phyloP scores from a whole-genome alignment of 1,140 invertebrate species.

The Rhyzopertha dominica region DNA sequence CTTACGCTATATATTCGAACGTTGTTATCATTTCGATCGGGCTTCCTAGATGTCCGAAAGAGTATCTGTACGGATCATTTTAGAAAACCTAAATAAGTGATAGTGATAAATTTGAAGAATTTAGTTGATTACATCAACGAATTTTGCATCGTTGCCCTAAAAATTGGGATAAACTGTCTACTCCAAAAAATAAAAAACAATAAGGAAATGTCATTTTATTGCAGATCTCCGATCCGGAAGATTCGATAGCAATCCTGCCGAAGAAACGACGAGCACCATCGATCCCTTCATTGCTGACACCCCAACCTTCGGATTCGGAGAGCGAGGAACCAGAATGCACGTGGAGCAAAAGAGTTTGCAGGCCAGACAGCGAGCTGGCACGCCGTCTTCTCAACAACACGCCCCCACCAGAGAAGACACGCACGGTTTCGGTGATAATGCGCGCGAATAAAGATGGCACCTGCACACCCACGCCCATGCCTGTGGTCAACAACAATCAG shows the following conservation, averaged over 20 bases:
- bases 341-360: slow-evolving; percentile 46
- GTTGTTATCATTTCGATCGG: too few species aligned
- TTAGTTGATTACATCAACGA: slow-evolving; percentile 27
- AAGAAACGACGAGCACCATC: slow-evolving; percentile 44
- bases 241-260: too few species aligned
- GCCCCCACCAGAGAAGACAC: slow-evolving; percentile 44
- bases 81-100: too few species aligned
- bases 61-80: too few species aligned
- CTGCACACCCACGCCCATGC: slow-evolving; percentile 52
- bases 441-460: slow-evolving; percentile 69
- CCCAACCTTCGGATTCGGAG: slow-evolving; percentile 54
- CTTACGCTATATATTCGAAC: too few species aligned
- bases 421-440: slow-evolving; percentile 71
- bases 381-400: slow-evolving; percentile 44
- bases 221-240: slow-evolving; percentile 30
- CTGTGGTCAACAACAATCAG: too few species aligned
- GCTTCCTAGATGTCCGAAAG: too few species aligned
- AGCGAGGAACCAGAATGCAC: slow-evolving; percentile 47
- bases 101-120: slow-evolving; percentile 10
- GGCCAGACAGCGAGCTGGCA: slow-evolving; percentile 46
- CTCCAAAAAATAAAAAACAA: too few species aligned
- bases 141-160: too few species aligned
- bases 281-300: slow-evolving; percentile 47
- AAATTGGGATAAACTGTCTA: too few species aligned
- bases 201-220: too few species aligned